Percentiles rank a stretch among this genome's conserved stretches.
These are phyloP conservation scores for Priocnemis perturbator DNA, from an alignment of 2,888 invertebrate species.

Conservation along the genomic window DNA sequence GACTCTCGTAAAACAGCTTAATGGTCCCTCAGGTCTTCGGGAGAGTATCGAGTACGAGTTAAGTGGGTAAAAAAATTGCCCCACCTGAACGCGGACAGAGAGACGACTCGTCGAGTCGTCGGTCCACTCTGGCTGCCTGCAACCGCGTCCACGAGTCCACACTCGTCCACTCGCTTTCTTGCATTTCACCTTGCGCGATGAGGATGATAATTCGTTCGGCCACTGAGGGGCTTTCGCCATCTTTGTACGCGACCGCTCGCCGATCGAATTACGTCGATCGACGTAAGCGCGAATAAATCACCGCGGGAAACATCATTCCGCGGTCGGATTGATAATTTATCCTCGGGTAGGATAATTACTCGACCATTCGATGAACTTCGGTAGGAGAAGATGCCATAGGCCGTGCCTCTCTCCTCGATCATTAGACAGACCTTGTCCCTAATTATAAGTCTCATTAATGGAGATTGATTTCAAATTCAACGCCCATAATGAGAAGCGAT, in stretches of 20 bases:
- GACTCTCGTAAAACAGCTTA: slow-evolving; percentile 58
- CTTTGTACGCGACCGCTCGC: slow-evolving; percentile 25
- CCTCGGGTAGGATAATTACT: slow-evolving; percentile 44
- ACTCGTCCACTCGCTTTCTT: background rate
- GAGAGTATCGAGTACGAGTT: slow-evolving; percentile 55
- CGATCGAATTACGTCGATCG: slow-evolving; percentile 28
- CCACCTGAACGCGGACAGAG: slow-evolving; percentile 42
- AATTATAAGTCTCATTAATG: slow-evolving; percentile 58
- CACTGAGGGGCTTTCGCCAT: slow-evolving; percentile 17
- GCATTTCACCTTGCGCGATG: background rate
- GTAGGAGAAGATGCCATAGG: slow-evolving; percentile 1
- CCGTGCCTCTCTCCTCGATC: slow-evolving; percentile 39
- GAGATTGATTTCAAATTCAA: slow-evolving; percentile 57
- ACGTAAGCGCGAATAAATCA: slow-evolving; percentile 30
- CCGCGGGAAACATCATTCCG: slow-evolving; percentile 27
- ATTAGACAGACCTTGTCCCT: slow-evolving; percentile 51
- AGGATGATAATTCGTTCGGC: slow-evolving; percentile 42
- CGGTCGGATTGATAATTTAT: slow-evolving; percentile 32
- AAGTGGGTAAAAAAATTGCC: slow-evolving; percentile 58
- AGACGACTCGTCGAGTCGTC: too few species aligned
- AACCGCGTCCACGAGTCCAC: background rate
- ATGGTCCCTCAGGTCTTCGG: slow-evolving; percentile 48
- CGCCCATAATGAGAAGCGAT: slow-evolving; percentile 53
- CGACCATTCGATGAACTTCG: slow-evolving; percentile 10
- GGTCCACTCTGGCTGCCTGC: background rate